Evolutionary conservation across 2,797 vertebrate genomes (phyloP).

Genomic region (Carcharodon carcharias): DNA sequence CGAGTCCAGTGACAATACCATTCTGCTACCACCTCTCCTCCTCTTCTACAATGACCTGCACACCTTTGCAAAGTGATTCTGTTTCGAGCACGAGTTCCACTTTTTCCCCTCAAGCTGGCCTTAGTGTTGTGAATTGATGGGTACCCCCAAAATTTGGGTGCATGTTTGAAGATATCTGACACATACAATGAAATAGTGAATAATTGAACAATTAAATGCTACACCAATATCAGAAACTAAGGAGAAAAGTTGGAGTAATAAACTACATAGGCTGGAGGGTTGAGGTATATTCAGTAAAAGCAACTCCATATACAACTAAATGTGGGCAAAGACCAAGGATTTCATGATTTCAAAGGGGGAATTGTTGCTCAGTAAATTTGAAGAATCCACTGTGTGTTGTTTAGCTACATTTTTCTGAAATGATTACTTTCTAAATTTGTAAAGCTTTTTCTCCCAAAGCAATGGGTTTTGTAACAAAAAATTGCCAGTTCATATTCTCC

Average conservation of each 20-base stretch:
- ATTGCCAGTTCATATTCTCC: too few species aligned
- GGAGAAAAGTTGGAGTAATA: background rate
- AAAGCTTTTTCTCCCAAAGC: background rate
- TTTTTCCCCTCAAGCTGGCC: too few species aligned
- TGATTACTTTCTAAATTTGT: background rate
- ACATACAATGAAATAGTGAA: too few species aligned
- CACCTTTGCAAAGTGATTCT: too few species aligned
- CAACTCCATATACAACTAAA: background rate
- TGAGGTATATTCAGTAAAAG: background rate
- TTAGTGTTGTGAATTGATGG: too few species aligned
- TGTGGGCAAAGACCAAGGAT: background rate
- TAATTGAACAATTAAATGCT: too few species aligned
- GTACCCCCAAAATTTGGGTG: too few species aligned
- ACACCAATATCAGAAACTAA: background rate
- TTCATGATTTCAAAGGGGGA: background rate
- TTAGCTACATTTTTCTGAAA: background rate
- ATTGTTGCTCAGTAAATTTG: background rate
- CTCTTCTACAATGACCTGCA: too few species aligned
- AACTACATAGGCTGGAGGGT: background rate
- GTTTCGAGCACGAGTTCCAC: too few species aligned
- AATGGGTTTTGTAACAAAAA: background rate
- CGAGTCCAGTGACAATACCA: too few species aligned
- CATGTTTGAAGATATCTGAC: too few species aligned
- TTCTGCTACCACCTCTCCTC: too few species aligned
- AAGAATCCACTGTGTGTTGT: background rate